Conservation (phyloP, 92 coral and sea anemone genomes). For the Meandrina meandrites region DNA sequence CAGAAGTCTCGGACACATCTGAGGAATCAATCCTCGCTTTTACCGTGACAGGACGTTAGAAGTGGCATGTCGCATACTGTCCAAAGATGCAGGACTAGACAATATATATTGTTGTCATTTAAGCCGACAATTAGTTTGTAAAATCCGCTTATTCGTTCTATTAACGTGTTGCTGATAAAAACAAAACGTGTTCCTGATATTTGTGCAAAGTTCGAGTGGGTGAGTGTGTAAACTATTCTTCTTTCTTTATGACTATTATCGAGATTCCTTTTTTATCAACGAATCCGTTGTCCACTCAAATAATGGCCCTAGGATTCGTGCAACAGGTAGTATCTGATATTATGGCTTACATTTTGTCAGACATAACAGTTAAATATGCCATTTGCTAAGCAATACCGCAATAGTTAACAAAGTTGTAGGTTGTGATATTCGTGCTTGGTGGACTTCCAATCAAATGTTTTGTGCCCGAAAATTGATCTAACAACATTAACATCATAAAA, state of each 20-base stretch:
- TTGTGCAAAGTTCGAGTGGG: not conserved
- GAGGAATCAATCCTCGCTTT: too few relatives aligned
- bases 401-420: not conserved
- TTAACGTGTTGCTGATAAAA: not conserved
- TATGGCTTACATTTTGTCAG: not conserved
- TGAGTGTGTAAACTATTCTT: not conserved
- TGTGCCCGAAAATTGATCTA: not conserved
- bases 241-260: not conserved
- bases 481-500: conserved; percentile 8
- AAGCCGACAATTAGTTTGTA: too few relatives aligned
- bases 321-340: not conserved
- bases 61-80: not conserved
- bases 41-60: too few relatives aligned
- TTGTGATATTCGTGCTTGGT: not conserved
- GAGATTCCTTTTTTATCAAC: not conserved
- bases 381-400: not conserved
- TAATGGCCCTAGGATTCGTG: not conserved
- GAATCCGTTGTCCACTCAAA: not conserved
- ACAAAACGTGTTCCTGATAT: not conserved
- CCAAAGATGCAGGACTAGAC: not conserved
- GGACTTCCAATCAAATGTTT: not conserved
- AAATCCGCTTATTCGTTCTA: too few relatives aligned
- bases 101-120: not conserved
- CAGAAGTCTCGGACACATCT: too few relatives aligned
- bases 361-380: not conserved